phyloP scores from a whole-genome alignment of 2,113 vertebrate genomes.

The Zosterops lateralis region DNA sequence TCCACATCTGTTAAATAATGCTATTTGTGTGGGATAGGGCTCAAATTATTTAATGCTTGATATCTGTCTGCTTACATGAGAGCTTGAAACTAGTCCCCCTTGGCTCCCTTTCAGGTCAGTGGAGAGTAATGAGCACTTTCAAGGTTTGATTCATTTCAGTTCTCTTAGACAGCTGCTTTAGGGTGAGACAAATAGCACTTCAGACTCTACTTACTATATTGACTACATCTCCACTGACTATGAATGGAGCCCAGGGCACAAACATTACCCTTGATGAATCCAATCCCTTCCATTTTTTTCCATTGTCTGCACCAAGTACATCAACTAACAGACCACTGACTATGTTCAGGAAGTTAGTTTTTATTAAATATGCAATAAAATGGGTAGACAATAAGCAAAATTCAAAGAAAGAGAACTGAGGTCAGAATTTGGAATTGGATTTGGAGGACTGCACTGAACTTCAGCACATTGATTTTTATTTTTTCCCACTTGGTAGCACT shows the following conservation, averaged over 20 bases:
- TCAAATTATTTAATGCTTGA: background rate
- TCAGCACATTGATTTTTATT: background rate
- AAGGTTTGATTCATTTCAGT: conserved; percentile 25
- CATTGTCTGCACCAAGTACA: background rate
- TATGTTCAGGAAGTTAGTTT: background rate
- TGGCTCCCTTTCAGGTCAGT: background rate
- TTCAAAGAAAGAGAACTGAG: background rate
- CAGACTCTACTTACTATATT: background rate
- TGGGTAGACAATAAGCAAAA: background rate
- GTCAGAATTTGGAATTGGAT: background rate
- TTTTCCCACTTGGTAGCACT: background rate
- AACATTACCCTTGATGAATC: background rate
- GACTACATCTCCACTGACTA: background rate
- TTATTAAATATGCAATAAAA: background rate
- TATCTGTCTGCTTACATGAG: background rate
- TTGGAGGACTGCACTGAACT: background rate
- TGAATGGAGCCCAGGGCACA: background rate
- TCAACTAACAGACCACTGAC: background rate
- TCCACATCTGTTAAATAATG: background rate
- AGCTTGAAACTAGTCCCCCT: background rate
- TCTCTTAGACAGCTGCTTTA: conserved; percentile 14
- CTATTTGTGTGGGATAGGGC: background rate
- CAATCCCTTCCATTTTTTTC: background rate
- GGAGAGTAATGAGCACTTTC: background rate
- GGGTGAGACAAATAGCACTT: background rate